phyloP scores from a whole-genome alignment of 2,888 invertebrate species.

The Anorthoa munda region DNA sequence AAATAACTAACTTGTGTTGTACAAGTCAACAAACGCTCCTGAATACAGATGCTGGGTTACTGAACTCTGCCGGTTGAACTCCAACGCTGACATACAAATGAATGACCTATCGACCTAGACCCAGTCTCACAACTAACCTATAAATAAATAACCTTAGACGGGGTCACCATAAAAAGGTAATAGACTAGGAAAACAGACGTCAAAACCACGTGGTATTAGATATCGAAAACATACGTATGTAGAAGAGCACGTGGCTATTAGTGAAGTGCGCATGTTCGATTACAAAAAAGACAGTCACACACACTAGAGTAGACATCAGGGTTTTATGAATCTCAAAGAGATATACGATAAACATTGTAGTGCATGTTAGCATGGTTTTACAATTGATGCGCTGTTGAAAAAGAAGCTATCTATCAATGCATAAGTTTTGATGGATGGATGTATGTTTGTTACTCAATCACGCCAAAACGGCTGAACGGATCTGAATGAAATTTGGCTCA shows the following conservation, averaged over 20 bases:
- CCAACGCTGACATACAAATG: conserved; percentile 3
- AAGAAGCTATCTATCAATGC: neutral
- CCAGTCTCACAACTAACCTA: conserved; percentile 6
- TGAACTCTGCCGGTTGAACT: conserved; percentile 2
- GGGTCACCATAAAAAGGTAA: conserved; percentile 23
- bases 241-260: conserved; percentile 23
- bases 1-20: too few relatives aligned
- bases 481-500: too few relatives aligned
- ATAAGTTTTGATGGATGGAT: neutral
- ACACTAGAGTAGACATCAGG: conserved; percentile 29
- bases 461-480: too few relatives aligned
- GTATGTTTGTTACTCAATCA: too few relatives aligned
- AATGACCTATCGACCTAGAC: conserved; percentile 32
- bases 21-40: neutral
- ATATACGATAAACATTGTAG: neutral
- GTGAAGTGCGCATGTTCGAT: conserved; percentile 50
- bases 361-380: neutral
- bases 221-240: neutral
- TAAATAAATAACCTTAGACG: conserved; percentile 36
- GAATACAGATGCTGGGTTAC: neutral
- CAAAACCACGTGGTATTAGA: conserved; percentile 1
- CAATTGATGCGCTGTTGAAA: neutral
- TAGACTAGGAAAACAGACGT: conserved; percentile 44
- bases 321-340: conserved; percentile 18
- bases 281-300: conserved; percentile 38